Evolutionary conservation across 1,140 invertebrate species (phyloP).

Genomic region (Holotrichia oblita): DNA sequence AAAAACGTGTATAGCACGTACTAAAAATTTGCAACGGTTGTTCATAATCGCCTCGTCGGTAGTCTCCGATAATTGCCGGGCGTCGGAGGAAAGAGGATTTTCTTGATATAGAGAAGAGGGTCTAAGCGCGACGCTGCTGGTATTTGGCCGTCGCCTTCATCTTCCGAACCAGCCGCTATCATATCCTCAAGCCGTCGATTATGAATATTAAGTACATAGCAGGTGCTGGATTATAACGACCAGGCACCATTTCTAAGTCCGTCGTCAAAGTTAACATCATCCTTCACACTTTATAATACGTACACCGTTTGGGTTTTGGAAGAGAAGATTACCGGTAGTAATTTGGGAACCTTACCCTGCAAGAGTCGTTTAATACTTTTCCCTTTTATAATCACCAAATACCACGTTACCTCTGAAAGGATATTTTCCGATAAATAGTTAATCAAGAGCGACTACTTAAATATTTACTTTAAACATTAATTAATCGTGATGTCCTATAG

Average conservation of each 20-base stretch:
- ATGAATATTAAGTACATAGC: constrained; percentile 31
- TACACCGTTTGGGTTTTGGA: background rate
- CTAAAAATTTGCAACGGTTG: constrained; percentile 23
- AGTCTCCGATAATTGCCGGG: constrained; percentile 18
- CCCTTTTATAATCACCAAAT: background rate
- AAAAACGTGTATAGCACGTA: constrained; percentile 5
- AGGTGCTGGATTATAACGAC: constrained; percentile 22
- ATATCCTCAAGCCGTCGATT: constrained; percentile 4
- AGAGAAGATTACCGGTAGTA: background rate
- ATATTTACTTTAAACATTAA: no score
- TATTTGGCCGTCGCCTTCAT: background rate
- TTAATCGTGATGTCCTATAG: no score
- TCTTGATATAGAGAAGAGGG: background rate
- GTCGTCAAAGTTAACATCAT: constrained; percentile 25
- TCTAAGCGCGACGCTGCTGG: background rate
- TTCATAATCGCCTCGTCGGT: background rate
- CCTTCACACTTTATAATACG: constrained; percentile 9
- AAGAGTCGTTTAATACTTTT: background rate
- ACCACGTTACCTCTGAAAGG: background rate
- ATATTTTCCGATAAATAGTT: background rate
- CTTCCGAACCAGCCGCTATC: background rate
- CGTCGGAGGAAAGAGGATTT: constrained; percentile 6
- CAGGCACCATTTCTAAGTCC: background rate
- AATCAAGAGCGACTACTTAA: no score
- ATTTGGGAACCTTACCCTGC: background rate